A percentile compares a stretch with the other conserved stretches of the same genome.
Evolutionary conservation across 2,888 invertebrate genomes (phyloP).

Genomic region (Lumbricus terrestris): DNA sequence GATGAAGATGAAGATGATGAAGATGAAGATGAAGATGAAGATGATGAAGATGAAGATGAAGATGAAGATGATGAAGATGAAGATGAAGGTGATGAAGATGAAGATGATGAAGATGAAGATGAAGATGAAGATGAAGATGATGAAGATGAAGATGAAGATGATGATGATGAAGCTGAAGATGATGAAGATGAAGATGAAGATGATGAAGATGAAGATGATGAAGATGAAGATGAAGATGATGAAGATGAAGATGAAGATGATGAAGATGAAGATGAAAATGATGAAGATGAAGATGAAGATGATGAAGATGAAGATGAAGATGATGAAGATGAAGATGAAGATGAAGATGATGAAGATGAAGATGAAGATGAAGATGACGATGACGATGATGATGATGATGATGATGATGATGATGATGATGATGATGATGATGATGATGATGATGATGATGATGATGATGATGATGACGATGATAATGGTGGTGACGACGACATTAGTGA

Average conservation of each 20-base stretch:
- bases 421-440: constrained; percentile 16
- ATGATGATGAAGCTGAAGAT: not conserved
- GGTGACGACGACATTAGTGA: not conserved
- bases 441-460: constrained; percentile 21
- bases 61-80: constrained; percentile 17
- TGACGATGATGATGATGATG: constrained; percentile 17
- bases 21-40: constrained; percentile 18
- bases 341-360: too few species aligned
- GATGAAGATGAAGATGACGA: not conserved
- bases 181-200: not conserved
- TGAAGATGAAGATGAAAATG: too few species aligned
- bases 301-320: too few species aligned
- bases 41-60: constrained; percentile 15
- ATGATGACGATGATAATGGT: constrained; percentile 16
- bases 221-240: constrained; percentile 14
- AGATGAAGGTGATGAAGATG: not conserved
- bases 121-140: too few species aligned
- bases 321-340: not conserved
- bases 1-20: constrained; percentile 20
- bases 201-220: too few species aligned
- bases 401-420: constrained; percentile 21
- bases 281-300: too few species aligned
- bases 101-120: too few species aligned
- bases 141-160: too few species aligned
- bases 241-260: too few species aligned